Percentiles rank a stretch among this genome's conserved stretches.
Conservation (phyloP, 2,888 invertebrate species). For the Stenoptilia bipunctidactyla region DNA sequence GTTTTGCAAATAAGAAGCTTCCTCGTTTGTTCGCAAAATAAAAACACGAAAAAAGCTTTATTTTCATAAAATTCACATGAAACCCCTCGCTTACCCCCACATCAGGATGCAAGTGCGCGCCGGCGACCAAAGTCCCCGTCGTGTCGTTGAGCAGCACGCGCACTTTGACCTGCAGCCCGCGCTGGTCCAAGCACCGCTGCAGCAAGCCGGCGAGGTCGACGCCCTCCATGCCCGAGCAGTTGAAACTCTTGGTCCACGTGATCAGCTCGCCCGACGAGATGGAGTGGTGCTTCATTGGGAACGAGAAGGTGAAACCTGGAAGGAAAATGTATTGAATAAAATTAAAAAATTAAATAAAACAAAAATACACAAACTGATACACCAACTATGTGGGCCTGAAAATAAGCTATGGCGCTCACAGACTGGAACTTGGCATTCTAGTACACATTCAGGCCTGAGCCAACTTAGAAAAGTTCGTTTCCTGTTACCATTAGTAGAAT, state of each 20-base stretch:
- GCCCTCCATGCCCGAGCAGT: constrained; percentile 76
- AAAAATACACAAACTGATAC: too few species aligned
- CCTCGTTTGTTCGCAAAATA: too few species aligned
- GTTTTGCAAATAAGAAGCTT: too few species aligned
- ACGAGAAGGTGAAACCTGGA: constrained; percentile 88
- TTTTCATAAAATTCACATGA: not conserved
- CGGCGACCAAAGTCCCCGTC: constrained; percentile 79
- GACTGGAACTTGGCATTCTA: too few species aligned
- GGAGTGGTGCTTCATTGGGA: constrained; percentile 83
- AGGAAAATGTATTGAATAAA: too few species aligned
- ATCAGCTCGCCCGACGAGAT: constrained; percentile 80
- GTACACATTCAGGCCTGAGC: too few species aligned
- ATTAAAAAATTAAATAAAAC: too few species aligned
- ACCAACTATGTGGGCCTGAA: too few species aligned
- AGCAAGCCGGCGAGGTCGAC: constrained; percentile 79
- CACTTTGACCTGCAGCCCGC: constrained; percentile 73
- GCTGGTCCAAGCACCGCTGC: constrained; percentile 72
- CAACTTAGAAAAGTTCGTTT: too few species aligned
- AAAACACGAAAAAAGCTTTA: too few species aligned
- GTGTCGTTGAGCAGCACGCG: constrained; percentile 84
- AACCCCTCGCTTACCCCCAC: constrained; percentile 49
- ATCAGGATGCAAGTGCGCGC: constrained; percentile 74
- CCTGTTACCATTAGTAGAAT: too few species aligned
- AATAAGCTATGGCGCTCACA: too few species aligned
- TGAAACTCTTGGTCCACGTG: constrained; percentile 89